Conservation (phyloP, 35 echinoderm and acorn worm genomes). For the Nesometra sesokonis region DNA sequence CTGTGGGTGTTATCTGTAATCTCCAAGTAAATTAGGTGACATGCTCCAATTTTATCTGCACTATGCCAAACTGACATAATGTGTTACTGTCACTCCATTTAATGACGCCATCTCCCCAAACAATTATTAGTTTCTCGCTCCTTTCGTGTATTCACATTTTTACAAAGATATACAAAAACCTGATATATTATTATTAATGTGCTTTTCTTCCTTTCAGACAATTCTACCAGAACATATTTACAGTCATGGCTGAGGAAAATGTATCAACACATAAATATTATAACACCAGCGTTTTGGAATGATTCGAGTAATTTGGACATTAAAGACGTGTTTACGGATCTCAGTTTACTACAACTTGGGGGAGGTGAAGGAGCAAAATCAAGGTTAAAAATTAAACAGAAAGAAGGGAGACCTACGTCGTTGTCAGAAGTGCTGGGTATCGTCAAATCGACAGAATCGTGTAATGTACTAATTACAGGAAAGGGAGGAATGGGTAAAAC, state of each 20-base stretch:
- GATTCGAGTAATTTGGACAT: background rate
- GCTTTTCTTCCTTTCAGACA: background rate
- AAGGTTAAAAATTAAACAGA: background rate
- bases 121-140: no score
- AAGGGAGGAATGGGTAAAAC: background rate
- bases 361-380: background rate
- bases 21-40: no score
- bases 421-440: background rate
- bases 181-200: no score
- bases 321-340: background rate
- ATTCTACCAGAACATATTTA: background rate
- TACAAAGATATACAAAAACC: no score
- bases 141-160: no score
- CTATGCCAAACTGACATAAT: no score
- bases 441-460: background rate
- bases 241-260: background rate
- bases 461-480: background rate
- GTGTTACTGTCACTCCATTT: no score
- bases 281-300: background rate
- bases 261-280: background rate
- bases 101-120: no score
- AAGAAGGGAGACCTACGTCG: background rate
- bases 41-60: no score
- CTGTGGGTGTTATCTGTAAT: no score
- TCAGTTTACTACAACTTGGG: background rate